Conservation (phyloP, 2,113 vertebrate species). For the Lophotis ruficrista region DNA sequence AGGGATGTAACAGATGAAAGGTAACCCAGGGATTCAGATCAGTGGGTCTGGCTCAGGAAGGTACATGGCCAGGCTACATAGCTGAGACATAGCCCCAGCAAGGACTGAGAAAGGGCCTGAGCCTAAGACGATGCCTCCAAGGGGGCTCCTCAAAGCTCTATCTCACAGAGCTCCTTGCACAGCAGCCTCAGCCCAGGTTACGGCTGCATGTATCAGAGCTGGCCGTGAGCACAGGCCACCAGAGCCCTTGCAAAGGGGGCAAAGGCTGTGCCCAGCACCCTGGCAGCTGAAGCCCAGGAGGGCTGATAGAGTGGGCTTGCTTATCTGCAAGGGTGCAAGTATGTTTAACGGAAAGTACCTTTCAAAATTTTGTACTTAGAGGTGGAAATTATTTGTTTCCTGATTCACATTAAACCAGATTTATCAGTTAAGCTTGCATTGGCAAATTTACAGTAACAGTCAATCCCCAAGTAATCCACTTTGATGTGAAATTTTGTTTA, state of each 20-base stretch:
- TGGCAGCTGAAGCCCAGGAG: background rate
- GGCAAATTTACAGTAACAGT: background rate
- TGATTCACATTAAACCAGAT: background rate
- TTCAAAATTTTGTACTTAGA: background rate
- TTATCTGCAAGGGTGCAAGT: background rate
- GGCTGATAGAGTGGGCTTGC: background rate
- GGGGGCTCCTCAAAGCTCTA: fast-evolving
- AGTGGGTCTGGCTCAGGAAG: background rate
- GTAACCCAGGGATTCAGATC: background rate
- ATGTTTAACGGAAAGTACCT: background rate
- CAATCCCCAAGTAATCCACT: background rate
- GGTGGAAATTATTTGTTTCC: background rate
- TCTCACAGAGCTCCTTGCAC: background rate
- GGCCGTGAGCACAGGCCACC: background rate
- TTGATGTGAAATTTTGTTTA: background rate
- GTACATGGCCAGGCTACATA: background rate
- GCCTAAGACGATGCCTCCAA: background rate
- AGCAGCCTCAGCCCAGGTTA: background rate
- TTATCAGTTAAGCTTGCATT: background rate
- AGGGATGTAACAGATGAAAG: background rate
- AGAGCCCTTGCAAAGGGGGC: background rate
- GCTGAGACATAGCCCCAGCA: background rate
- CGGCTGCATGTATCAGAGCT: background rate
- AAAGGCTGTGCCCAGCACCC: background rate
- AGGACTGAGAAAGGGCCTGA: background rate